phyloP scores from a whole-genome alignment of 2,797 vertebrate species.

The Pterois miles region DNA sequence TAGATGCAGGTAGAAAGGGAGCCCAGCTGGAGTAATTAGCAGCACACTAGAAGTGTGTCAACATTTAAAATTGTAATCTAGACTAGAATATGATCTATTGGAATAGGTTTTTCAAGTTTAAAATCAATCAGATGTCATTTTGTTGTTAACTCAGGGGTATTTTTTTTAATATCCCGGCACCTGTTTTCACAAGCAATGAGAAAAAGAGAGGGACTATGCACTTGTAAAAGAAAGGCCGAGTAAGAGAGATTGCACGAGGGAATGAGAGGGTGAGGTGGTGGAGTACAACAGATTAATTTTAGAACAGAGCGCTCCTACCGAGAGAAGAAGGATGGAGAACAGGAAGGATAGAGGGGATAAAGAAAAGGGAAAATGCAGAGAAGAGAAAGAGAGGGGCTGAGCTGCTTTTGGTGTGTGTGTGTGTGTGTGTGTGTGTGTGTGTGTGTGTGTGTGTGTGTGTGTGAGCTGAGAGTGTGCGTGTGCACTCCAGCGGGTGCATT shows the following conservation, averaged over 20 bases:
- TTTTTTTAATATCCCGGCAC: constrained; percentile 29
- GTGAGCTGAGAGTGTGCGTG: not conserved
- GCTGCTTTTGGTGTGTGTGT: constrained; percentile 46
- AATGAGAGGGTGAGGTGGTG: constrained; percentile 61
- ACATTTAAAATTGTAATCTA: constrained; percentile 4
- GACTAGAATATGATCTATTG: not conserved
- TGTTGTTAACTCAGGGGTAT: not conserved
- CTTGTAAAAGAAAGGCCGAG: constrained; percentile 31
- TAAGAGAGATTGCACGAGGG: constrained; percentile 41
- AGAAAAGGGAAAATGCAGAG: constrained; percentile 59
- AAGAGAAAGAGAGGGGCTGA: constrained; percentile 55
- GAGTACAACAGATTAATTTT: constrained; percentile 81
- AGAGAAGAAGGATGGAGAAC: constrained; percentile 69
- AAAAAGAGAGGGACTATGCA: constrained; percentile 30
- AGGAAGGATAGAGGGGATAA: constrained; percentile 78
- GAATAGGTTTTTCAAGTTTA: not conserved
- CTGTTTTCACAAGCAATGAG: constrained; percentile 10
- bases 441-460: constrained; percentile 28
- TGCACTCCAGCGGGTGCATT: constrained; percentile 31
- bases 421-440: not conserved
- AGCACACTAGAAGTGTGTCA: not conserved
- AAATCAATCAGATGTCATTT: not conserved
- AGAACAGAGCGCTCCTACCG: constrained; percentile 70
- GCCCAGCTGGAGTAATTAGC: not conserved
- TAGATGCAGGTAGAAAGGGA: constrained; percentile 4